Evolutionary conservation across 2,113 vertebrate genomes (phyloP).

Genomic region (Rhinolophus sinicus): DNA sequence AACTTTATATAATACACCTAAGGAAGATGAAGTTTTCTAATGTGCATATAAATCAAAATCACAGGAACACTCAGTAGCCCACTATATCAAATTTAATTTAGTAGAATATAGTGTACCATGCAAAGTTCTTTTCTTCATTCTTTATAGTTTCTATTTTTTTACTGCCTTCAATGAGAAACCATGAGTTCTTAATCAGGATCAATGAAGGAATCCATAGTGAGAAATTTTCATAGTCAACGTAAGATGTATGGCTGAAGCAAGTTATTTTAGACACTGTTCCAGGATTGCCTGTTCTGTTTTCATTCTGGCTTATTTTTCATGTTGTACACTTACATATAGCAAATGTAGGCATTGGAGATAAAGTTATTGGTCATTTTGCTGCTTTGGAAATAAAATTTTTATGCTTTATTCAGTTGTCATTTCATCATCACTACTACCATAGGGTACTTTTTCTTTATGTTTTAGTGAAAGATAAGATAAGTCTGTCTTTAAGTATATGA

Average conservation of each 20-base stretch:
- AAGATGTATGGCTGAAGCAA: background rate
- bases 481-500: slow-evolving; percentile 10
- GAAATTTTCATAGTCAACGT: background rate
- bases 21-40: slow-evolving; percentile 23
- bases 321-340: background rate
- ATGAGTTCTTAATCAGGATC: background rate
- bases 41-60: slow-evolving; percentile 37
- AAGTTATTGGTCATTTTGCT: slow-evolving; percentile 14
- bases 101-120: background rate
- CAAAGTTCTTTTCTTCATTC: background rate
- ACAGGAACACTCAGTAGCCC: background rate
- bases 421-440: background rate
- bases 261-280: background rate
- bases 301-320: background rate
- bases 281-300: background rate
- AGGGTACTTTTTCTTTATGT: background rate
- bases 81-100: slow-evolving; percentile 33
- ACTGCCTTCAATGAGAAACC: background rate
- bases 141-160: slow-evolving; percentile 42
- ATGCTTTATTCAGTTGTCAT: background rate
- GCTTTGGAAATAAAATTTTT: background rate
- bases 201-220: background rate
- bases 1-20: background rate
- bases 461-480: background rate
- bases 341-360: background rate